Evolutionary conservation across 1,140 invertebrate genomes (phyloP).

Genomic region (Drosophila mojavensis): DNA sequence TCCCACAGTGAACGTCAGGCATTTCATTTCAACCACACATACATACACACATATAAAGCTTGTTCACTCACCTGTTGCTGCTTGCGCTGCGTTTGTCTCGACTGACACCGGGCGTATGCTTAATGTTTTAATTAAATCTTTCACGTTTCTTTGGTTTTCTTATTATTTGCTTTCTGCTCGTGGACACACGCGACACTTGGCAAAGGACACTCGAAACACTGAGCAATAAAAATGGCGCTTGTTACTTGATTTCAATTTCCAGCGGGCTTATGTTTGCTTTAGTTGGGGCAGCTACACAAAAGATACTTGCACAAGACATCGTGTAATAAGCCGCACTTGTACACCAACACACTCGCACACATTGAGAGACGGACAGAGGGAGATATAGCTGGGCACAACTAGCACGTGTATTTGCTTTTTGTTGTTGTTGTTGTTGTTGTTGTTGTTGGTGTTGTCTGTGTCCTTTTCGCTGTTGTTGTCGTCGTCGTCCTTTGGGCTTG

Average conservation of each 20-base stretch:
- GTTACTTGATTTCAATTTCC: constrained; percentile 71
- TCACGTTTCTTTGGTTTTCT: constrained; percentile 1
- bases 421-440: constrained; percentile 34
- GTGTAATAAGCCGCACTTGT: constrained; percentile 75
- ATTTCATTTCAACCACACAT: not conserved
- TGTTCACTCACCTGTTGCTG: constrained; percentile 55
- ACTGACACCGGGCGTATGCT: constrained; percentile 38
- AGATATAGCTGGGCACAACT: not conserved
- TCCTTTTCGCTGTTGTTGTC: constrained; percentile 20
- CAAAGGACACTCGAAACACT: constrained; percentile 27
- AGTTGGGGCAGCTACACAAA: constrained; percentile 40
- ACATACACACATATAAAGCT: not conserved
- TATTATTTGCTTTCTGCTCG: not conserved
- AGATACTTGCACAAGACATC: constrained; percentile 53
- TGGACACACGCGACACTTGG: constrained; percentile 30
- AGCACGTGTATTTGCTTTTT: constrained; percentile 26
- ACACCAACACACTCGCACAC: constrained; percentile 21
- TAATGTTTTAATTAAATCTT: constrained; percentile 46
- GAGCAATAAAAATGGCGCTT: constrained; percentile 60
- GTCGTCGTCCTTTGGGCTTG: constrained; percentile 29
- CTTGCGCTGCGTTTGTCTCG: not conserved
- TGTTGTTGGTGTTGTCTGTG: constrained; percentile 25
- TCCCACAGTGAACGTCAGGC: not conserved
- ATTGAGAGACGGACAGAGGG: not conserved
- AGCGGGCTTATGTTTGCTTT: constrained; percentile 62